Conservation (phyloP, 2,888 invertebrate genomes). For the Neoscelio sp. region DNA sequence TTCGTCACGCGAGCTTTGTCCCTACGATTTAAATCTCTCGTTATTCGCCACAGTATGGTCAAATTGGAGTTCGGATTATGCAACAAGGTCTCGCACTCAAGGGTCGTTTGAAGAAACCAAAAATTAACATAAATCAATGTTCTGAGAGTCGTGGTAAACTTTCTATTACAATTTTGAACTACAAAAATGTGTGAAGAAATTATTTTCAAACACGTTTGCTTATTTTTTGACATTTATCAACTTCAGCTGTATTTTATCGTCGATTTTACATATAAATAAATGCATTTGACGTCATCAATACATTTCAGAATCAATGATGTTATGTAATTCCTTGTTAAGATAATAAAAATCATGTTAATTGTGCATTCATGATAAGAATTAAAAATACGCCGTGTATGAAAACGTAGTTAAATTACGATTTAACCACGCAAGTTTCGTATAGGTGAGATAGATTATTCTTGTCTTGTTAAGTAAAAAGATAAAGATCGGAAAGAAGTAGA, state of each 20-base stretch:
- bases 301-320: not conserved
- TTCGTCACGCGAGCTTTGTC: conserved; percentile 55
- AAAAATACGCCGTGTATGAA: not conserved
- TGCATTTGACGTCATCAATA: too few species aligned
- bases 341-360: not conserved
- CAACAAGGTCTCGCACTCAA: conserved; percentile 50
- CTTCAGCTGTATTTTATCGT: too few species aligned
- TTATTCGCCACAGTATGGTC: conserved; percentile 14
- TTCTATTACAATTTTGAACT: not conserved
- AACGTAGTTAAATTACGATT: not conserved
- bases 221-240: too few species aligned
- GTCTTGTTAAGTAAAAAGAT: not conserved
- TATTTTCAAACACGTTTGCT: too few species aligned
- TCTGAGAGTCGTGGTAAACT: conserved; percentile 8
- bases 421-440: not conserved
- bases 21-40: conserved; percentile 30
- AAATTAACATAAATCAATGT: conserved; percentile 64
- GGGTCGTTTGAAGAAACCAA: conserved; percentile 52
- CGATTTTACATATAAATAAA: too few species aligned
- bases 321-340: too few species aligned
- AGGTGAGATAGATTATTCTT: not conserved
- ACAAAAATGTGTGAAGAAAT: conserved; percentile 11
- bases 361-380: not conserved
- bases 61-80: conserved; percentile 32
- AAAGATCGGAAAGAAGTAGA: conserved; percentile 28